Percentiles rank a stretch among this genome's conserved stretches.
These are phyloP conservation scores for Sebastes oblongus DNA, from an alignment of 2,797 vertebrate species.

Conservation along the genomic window DNA sequence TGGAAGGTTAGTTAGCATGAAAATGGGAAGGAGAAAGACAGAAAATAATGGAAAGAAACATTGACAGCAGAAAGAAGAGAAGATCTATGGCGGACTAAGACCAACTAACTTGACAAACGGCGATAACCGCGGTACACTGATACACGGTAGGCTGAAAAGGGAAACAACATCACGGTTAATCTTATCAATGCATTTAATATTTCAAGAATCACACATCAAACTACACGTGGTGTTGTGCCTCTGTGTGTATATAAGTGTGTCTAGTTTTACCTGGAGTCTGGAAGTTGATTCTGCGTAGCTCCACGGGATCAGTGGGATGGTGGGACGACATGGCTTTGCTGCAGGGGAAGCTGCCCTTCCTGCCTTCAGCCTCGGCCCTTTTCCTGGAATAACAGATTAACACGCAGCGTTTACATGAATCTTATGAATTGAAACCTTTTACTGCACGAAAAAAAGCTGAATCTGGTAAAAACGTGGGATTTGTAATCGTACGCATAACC, in stretches of 20 bases:
- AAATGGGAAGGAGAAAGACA: slow-evolving; percentile 43
- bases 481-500: background rate
- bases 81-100: slow-evolving; percentile 69
- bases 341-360: slow-evolving; percentile 96
- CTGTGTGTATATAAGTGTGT: background rate
- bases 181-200: slow-evolving; percentile 30
- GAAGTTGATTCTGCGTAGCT: slow-evolving; percentile 98
- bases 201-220: background rate
- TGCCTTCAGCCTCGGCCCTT: slow-evolving; percentile 94
- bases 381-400: slow-evolving; percentile 83
- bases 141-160: slow-evolving; percentile 91
- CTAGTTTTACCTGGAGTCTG: slow-evolving; percentile 93
- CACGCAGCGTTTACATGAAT: background rate
- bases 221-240: background rate
- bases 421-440: background rate
- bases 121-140: slow-evolving; percentile 94
- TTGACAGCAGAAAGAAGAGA: slow-evolving; percentile 80
- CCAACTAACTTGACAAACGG: slow-evolving; percentile 94
- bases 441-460: background rate
- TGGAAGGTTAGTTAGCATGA: slow-evolving; percentile 72
- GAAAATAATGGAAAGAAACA: slow-evolving; percentile 55
- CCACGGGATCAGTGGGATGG: slow-evolving; percentile 97
- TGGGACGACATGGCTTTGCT: slow-evolving; percentile 97
- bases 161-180: slow-evolving; percentile 78
- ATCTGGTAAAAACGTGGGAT: slow-evolving; percentile 6